Conservation (phyloP, 2,113 vertebrate species). For the Perccottus glenii region DNA sequence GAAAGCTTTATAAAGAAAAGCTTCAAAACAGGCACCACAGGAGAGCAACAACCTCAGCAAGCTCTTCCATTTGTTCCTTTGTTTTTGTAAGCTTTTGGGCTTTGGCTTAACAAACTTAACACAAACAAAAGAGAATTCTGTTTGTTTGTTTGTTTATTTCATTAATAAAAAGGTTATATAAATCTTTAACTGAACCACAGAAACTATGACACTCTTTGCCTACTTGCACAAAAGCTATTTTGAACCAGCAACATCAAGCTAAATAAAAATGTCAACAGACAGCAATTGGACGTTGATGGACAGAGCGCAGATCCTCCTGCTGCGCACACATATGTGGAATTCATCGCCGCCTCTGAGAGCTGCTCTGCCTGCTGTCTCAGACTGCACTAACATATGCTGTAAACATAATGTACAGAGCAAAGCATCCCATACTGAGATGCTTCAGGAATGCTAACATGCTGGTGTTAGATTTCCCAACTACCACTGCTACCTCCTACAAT, state of each 20-base stretch:
- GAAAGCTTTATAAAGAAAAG: background rate
- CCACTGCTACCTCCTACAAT: slow-evolving; percentile 33
- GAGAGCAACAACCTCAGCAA: background rate
- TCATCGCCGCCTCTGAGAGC: slow-evolving; percentile 43
- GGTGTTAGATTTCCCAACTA: slow-evolving; percentile 72
- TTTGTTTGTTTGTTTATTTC: background rate
- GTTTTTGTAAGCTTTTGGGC: slow-evolving; percentile 26
- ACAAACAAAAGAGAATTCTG: slow-evolving; percentile 20
- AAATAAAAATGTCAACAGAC: background rate
- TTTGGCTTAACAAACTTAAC: slow-evolving; percentile 27
- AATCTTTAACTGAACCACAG: background rate
- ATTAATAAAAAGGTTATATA: background rate
- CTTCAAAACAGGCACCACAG: slow-evolving; percentile 4
- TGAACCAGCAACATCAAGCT: slow-evolving; percentile 23
- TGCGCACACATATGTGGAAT: slow-evolving; percentile 57
- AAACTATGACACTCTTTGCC: slow-evolving; percentile 18
- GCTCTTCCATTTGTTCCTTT: slow-evolving; percentile 43
- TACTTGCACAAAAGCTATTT: slow-evolving; percentile 46
- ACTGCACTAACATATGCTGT: slow-evolving; percentile 58
- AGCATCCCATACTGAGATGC: slow-evolving; percentile 55
- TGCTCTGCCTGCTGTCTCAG: slow-evolving; percentile 37
- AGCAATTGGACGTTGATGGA: slow-evolving; percentile 4
- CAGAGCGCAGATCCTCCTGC: background rate
- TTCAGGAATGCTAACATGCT: slow-evolving; percentile 65
- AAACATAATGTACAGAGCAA: slow-evolving; percentile 49